Percentiles rank a stretch among this genome's conserved stretches.
Conservation (phyloP, 2,888 invertebrate species). For the Cryptophagus acutangulus region DNA sequence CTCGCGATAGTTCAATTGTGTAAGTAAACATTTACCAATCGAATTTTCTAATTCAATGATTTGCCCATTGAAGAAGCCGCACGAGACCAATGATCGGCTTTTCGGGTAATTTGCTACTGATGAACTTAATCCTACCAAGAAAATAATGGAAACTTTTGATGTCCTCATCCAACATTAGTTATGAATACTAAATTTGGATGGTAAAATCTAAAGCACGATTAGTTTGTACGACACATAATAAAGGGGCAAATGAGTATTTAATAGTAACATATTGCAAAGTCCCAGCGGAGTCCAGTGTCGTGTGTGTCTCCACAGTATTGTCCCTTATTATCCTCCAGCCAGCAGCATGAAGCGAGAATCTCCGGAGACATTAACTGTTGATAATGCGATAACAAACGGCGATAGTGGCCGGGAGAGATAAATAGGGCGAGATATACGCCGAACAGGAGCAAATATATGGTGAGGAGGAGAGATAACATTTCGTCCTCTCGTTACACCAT, state of each 20-base stretch:
- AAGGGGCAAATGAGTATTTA: not conserved
- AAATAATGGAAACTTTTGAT: too few relatives aligned
- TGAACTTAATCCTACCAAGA: too few relatives aligned
- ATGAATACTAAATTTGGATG: too few relatives aligned
- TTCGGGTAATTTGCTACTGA: too few relatives aligned
- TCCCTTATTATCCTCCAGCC: not conserved
- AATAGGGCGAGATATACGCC: conserved; percentile 32
- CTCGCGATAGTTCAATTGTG: conserved; percentile 27
- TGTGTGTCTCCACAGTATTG: not conserved
- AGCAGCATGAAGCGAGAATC: conserved; percentile 12
- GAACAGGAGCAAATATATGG: too few relatives aligned
- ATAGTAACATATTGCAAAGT: not conserved
- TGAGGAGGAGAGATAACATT: not conserved
- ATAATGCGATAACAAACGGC: conserved; percentile 28
- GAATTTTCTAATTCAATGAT: conserved; percentile 28
- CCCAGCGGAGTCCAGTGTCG: not conserved
- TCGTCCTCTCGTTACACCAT: conserved; percentile 41
- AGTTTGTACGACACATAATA: not conserved
- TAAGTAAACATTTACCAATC: conserved; percentile 31
- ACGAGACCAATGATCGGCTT: not conserved
- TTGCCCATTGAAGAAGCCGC: conserved; percentile 3
- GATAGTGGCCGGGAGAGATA: conserved; percentile 34
- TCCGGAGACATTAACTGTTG: conserved; percentile 36
- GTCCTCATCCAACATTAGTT: too few relatives aligned
- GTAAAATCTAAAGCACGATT: too few relatives aligned